A percentile compares a stretch with the other conserved stretches of the same genome.
Conservation (phyloP, 1,140 invertebrate species). For the Venturia canescens region DNA sequence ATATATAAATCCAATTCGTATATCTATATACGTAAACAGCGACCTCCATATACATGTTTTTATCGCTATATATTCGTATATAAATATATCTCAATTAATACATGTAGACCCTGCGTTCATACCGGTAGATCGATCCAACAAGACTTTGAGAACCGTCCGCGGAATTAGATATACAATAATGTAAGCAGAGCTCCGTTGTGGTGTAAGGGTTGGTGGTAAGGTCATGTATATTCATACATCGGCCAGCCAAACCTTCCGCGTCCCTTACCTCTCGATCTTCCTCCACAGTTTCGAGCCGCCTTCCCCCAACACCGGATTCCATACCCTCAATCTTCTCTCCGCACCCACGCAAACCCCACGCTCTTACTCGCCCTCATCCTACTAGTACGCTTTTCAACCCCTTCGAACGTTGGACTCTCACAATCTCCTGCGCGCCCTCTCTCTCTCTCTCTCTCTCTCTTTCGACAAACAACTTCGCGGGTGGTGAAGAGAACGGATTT, state of each 20-base stretch:
- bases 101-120: constrained; percentile 11
- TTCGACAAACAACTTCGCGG: constrained; percentile 20
- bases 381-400: constrained; percentile 17
- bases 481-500: constrained; percentile 28
- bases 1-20: not conserved
- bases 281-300: constrained; percentile 40
- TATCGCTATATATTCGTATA: not conserved
- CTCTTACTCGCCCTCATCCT: constrained; percentile 34
- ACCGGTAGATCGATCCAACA: constrained; percentile 55
- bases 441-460: constrained; percentile 39
- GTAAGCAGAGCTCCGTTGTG: constrained; percentile 77
- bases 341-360: constrained; percentile 22
- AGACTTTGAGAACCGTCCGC: constrained; percentile 74
- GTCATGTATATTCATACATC: constrained; percentile 78
- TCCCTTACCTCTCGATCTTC: constrained; percentile 43
- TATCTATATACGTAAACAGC: not conserved
- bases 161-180: constrained; percentile 79
- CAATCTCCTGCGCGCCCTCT: constrained; percentile 6
- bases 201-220: constrained; percentile 75
- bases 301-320: constrained; percentile 44
- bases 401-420: constrained; percentile 63
- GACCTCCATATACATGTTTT: not conserved
- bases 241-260: constrained; percentile 63
- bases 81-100: not conserved
- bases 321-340: constrained; percentile 49